Evolutionary conservation across 2,888 invertebrate species (phyloP), one percentile per base, ranked within the genome.

Genomic region (Diaperis boleti): DNA sequence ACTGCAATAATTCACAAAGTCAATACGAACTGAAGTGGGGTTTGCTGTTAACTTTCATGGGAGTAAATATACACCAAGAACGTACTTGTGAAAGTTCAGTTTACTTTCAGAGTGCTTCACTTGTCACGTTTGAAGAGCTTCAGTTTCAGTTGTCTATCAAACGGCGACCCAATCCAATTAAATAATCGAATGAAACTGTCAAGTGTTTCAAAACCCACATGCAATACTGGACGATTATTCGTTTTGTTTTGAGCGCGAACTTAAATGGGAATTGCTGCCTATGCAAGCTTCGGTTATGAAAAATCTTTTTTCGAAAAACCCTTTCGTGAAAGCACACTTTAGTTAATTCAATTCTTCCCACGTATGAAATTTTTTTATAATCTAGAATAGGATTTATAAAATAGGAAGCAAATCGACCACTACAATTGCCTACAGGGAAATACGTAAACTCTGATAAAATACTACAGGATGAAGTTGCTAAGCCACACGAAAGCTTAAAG

Each of bases 401-500:
- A 39, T n/a, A 33, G 11, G 26, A 41, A 54, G 8, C 44, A 56
- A 56, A 56, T 56, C 39, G 35, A 35, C 44, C 35, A 15, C 10
- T 47, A 17, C 41, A 59, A 59, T 41, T 49, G 41, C 47, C 49
- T 49, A 41, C 49, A 39, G 15, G 29, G 31, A 33, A 44, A 45
- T 47, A 45, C 50, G 65, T 63, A 69, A 66, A 67, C 62, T 61
- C 45, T 65, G 47, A 59, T 67, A 64, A 69, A 66, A 64, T 67
- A 69, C 69, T 60, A 62, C 54, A 39, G 67, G 65, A 68, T 69
- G 62, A 68, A 64, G 44, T 61, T 63, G 44, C 57, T 59, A 49
- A 63, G 71, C 71, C 70, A 65, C 68, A 66, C 52, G 64, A 61
- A 55, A 65, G 70, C 68, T 71, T 70, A 74, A 74, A 75, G 72